These are phyloP conservation scores for Dryobotodes eremita DNA, from an alignment of 2,888 invertebrate genomes.

Conservation along the genomic window DNA sequence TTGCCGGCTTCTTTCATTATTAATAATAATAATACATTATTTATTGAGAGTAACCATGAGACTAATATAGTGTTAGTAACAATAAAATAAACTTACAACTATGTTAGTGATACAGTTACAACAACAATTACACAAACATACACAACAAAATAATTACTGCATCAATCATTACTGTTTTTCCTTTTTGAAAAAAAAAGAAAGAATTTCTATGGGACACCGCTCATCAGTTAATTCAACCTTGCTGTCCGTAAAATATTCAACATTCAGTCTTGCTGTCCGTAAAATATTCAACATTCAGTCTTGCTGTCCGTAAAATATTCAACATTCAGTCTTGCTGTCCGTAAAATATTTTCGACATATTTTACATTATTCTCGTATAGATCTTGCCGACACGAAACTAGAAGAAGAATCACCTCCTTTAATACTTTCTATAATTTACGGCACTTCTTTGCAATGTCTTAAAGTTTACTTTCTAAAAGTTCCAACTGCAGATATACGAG, in stretches of 20 bases:
- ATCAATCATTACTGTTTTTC: not conserved
- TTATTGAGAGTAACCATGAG: too few relatives aligned
- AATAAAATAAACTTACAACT: too few relatives aligned
- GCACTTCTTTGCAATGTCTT: constrained; percentile 41
- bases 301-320: not conserved
- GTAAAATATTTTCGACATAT: not conserved
- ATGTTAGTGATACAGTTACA: too few relatives aligned
- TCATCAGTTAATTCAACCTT: too few relatives aligned
- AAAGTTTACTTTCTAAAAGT: constrained; percentile 29
- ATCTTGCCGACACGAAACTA: not conserved
- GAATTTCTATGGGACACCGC: too few relatives aligned
- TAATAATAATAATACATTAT: too few relatives aligned
- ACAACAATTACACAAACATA: too few relatives aligned
- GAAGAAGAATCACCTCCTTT: constrained; percentile 28
- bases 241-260: too few relatives aligned
- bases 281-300: not conserved
- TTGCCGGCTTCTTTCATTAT: not conserved
- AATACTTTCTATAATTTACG: constrained; percentile 47
- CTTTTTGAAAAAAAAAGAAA: not conserved
- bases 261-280: not conserved
- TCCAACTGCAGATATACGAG: constrained; percentile 45
- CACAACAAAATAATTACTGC: too few relatives aligned
- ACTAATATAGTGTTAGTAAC: too few relatives aligned
- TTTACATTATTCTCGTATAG: not conserved
- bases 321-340: not conserved